Conservation (phyloP, 2,113 vertebrate genomes). For the Pachypanchax playfairii region DNA sequence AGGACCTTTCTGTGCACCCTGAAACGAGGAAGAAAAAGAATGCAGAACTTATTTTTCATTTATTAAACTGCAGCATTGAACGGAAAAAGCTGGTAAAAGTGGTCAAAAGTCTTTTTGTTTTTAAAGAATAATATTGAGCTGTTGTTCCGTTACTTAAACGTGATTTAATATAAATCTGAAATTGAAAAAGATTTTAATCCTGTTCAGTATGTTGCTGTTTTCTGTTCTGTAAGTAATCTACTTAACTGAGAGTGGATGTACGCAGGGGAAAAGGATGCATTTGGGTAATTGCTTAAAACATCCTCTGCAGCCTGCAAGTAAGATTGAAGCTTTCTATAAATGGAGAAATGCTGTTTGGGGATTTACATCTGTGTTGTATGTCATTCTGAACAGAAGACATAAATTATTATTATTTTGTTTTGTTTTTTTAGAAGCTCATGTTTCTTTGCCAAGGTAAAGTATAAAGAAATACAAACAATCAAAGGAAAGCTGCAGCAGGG, state of each 20-base stretch:
- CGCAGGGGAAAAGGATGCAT: slow-evolving; percentile 43
- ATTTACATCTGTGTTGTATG: slow-evolving; percentile 3
- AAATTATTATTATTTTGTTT: slow-evolving; percentile 7
- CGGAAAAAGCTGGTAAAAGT: no score
- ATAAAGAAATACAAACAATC: slow-evolving; percentile 24
- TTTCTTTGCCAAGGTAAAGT: slow-evolving; percentile 21
- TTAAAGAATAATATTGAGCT: no score
- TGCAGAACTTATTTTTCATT: no score
- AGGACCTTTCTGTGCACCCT: no score
- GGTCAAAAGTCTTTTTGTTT: no score
- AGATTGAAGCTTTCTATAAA: slow-evolving; percentile 48
- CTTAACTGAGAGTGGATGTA: slow-evolving; percentile 33
- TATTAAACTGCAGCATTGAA: no score
- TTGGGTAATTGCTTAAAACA: slow-evolving; percentile 55
- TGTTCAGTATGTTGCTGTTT: neutral
- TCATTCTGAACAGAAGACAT: neutral
- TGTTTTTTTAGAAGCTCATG: slow-evolving; percentile 10
- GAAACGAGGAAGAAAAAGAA: no score
- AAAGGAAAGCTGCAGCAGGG: slow-evolving; percentile 19
- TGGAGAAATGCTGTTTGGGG: neutral
- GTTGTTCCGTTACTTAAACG: no score
- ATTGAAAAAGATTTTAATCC: neutral
- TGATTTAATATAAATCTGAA: slow-evolving; percentile 12
- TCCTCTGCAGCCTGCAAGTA: slow-evolving; percentile 38
- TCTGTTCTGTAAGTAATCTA: slow-evolving; percentile 27